Percentiles rank a stretch among this genome's conserved stretches.
phyloP scores from a whole-genome alignment of 2,113 vertebrate genomes.

The Alces alces region DNA sequence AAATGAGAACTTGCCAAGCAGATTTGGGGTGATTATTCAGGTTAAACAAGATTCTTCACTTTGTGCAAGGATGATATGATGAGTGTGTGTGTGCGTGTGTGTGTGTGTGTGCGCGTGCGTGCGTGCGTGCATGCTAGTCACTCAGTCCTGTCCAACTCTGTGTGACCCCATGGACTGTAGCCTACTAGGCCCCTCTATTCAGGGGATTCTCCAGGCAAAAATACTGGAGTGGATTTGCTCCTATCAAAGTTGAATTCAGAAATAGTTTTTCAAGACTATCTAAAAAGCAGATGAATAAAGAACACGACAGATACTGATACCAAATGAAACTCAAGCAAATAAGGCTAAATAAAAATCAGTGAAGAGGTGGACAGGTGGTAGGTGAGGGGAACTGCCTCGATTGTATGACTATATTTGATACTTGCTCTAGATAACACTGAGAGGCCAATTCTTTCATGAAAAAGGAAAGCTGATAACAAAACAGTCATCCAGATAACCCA shows the following conservation, averaged over 20 bases:
- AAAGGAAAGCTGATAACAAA: neutral
- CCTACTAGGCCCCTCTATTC: neutral
- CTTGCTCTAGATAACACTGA: neutral
- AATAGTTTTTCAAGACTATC: neutral
- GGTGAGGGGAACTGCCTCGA: neutral
- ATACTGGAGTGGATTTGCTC: neutral
- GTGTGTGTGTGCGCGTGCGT: neutral
- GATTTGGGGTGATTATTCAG: neutral
- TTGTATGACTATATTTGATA: neutral
- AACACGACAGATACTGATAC: neutral
- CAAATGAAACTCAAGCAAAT: slow-evolving; percentile 6
- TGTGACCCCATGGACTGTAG: neutral
- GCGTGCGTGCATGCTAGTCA: accelerated
- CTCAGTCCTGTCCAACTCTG: neutral
- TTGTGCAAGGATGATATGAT: neutral
- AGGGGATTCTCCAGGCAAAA: neutral
- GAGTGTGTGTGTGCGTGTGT: neutral
- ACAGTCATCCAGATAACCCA: neutral
- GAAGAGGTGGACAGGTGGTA: neutral
- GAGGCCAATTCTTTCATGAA: neutral
- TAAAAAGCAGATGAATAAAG: neutral
- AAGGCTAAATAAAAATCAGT: neutral
- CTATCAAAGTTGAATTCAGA: neutral
- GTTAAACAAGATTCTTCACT: neutral
- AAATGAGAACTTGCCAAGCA: neutral